phyloP scores from a whole-genome alignment of 2,888 invertebrate species.

The Ichneumon xanthorius region DNA sequence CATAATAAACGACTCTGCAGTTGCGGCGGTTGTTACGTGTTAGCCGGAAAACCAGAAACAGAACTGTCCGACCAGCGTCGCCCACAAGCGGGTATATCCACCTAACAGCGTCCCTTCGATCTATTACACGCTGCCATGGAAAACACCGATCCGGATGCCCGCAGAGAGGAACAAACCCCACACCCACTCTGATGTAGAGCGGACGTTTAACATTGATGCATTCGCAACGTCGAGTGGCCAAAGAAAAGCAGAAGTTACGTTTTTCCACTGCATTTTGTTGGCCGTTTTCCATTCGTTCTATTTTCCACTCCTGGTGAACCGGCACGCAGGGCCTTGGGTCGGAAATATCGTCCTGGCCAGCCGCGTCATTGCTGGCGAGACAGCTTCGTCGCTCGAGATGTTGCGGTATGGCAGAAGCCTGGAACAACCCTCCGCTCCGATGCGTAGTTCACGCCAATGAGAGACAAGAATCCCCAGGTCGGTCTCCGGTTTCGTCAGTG shows the following conservation, averaged over 20 bases:
- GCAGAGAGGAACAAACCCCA: constrained; percentile 18
- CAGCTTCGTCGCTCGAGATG: constrained; percentile 17
- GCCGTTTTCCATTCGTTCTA: not conserved
- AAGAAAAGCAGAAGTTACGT: not conserved
- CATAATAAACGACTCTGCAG: constrained; percentile 71
- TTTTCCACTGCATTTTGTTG: not conserved
- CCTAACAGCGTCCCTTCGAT: constrained; percentile 40
- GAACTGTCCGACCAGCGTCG: constrained; percentile 31
- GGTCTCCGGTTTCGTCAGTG: constrained; percentile 15
- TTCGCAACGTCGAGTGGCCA: not conserved
- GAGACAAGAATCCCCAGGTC: constrained; percentile 34
- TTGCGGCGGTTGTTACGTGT: constrained; percentile 58
- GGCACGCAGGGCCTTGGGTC: constrained; percentile 6
- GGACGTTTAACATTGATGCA: constrained; percentile 27
- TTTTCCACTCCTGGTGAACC: constrained; percentile 7
- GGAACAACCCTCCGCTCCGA: not conserved
- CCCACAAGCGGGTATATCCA: constrained; percentile 28
- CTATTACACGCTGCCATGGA: constrained; percentile 26
- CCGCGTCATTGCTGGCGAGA: constrained; percentile 36
- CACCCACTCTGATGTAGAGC: not conserved
- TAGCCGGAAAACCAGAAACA: constrained; percentile 57
- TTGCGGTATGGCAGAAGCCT: not conserved
- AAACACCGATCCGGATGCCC: constrained; percentile 18
- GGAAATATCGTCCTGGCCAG: not conserved
- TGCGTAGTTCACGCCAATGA: constrained; percentile 36